Base-by-base conservation (phyloP, 2,797 vertebrate species). In the Crocidura indochinensis region DNA sequence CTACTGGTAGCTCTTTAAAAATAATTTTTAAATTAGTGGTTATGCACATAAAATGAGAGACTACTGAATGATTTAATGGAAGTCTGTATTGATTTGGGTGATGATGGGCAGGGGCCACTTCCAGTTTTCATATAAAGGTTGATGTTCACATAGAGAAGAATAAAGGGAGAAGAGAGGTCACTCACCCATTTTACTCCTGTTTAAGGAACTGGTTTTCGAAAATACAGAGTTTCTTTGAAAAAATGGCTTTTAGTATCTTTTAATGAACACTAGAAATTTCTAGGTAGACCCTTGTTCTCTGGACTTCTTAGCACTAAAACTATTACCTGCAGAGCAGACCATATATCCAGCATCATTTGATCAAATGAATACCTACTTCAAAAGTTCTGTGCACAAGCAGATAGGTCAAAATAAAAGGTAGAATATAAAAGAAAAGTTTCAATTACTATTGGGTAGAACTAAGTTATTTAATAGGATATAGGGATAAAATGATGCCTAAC, bases 211-310 rank as follows among this genome's bases (percentile, higher is more conserved):
- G 8, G 7, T 27, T 71, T 44, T 88, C 0, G 31, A 79, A 79
- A 90, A 82, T 17, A 68, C 7, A 84, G 4, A 27, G 64, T 38
- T 79, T 88, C 38, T 82, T 68, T 6, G 38, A 75, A 77, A 76
- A 79, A 60, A 24, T 83, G 27, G 27, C 10, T 60, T 81, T 90
- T 56, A 14, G 3, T 78, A 74, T 65, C 51, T 78, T 11, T 26
- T 80, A 69, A 29, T 82, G 12, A 82, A 74, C n/a, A 69, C 26
- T 67, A 44, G 31, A 44, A 77, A 24, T 53, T 92, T 87, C 67
- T 38, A 26, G 9, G 8, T n/a, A 60, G 11, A 56, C 7, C 17
- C 24, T 53, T 26, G 4, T 67, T 85, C 53, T 72, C 51, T 75
- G 68, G 67, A 85, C 24, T 27, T 72, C n/a, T 82, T 79, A 79